Base-by-base conservation (phyloP, 2,888 invertebrate genomes). In the Ophraella communa region DNA sequence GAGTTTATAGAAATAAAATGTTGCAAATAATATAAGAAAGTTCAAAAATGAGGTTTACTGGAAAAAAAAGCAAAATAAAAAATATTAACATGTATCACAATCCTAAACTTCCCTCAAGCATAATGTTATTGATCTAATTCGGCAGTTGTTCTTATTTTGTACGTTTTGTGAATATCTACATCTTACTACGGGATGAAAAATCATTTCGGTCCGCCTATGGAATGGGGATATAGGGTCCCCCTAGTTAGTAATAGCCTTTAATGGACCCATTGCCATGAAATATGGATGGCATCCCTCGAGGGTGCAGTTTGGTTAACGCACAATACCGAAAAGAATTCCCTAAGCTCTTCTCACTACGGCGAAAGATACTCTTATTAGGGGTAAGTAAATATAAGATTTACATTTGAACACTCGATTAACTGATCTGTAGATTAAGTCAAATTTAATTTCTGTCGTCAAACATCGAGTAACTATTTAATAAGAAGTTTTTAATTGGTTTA, bases 191-290 rank as follows among this genome's bases (percentile, higher is more conserved):
- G n/a, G n/a, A n/a, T 52, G 17, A 30, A 30, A 52, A 27, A 30
- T 5, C 8, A 20, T 10, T 11, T 54, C 7, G 11, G 18, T 11
- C 42, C 49, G 35, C 39, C 59, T n/a, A 47, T 62, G 71, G 75
- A 74, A 76, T 76, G 75, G 73, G 64, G 67, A 73, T 70, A 71
- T 65, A 65, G 72, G 71, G 72, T 76, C 75, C 74, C 77, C 75
- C 77, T 71, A 69, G 74, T 75, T 74, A 72, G 77, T 79, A 78
- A 79, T 79, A 78, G 79, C 76, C 76, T 76, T 76, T 79, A 79
- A 79, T 79, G 79, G 79, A 77, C 77, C 79, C 74, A 79, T 79
- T 79, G 78, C 79, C 77, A 78, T 79, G 78, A 79, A 79, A 79
- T 79, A 79, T 79, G 78, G 78, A 78, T 75, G 71, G 72, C 74